Evolutionary conservation across 2,888 invertebrate species (phyloP).

Genomic region (Drosophila neonasuta): DNA sequence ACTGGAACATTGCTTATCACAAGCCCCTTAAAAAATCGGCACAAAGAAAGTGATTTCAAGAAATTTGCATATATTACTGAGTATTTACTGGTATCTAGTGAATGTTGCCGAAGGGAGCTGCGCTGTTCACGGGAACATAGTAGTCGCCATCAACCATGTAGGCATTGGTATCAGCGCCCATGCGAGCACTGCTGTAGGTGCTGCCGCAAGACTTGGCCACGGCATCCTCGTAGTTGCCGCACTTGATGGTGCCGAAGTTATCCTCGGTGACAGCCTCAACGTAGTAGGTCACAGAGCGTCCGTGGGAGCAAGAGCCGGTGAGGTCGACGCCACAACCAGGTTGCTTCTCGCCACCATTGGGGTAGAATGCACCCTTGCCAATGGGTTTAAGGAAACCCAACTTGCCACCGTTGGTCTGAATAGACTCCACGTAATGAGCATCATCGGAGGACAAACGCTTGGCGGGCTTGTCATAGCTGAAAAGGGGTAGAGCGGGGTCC

Average conservation of each 20-base stretch:
- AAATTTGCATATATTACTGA: slow-evolving; percentile 1
- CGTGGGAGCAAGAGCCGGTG: slow-evolving; percentile 81
- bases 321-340: slow-evolving; percentile 82
- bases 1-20: neutral
- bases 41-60: neutral
- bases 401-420: slow-evolving; percentile 74
- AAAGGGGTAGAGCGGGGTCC: slow-evolving; percentile 76
- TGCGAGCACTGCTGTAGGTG: slow-evolving; percentile 59
- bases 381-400: slow-evolving; percentile 76
- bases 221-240: slow-evolving; percentile 71
- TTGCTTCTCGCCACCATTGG: slow-evolving; percentile 83
- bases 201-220: slow-evolving; percentile 56
- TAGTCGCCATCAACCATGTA: slow-evolving; percentile 63
- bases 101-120: slow-evolving; percentile 60
- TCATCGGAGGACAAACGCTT: slow-evolving; percentile 64
- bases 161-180: slow-evolving; percentile 63
- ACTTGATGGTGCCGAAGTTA: slow-evolving; percentile 60
- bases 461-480: slow-evolving; percentile 52
- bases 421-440: slow-evolving; percentile 75
- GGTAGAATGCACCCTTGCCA: slow-evolving; percentile 83
- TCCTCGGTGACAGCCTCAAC: slow-evolving; percentile 80
- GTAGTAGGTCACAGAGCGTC: slow-evolving; percentile 80
- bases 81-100: slow-evolving; percentile 13
- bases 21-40: neutral
- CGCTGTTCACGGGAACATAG: slow-evolving; percentile 69